A percentile compares a stretch with the other conserved stretches of the same genome.
These are phyloP conservation scores for Philotrypesis tridentata DNA, from an alignment of 1,140 invertebrate species.

Conservation along the genomic window DNA sequence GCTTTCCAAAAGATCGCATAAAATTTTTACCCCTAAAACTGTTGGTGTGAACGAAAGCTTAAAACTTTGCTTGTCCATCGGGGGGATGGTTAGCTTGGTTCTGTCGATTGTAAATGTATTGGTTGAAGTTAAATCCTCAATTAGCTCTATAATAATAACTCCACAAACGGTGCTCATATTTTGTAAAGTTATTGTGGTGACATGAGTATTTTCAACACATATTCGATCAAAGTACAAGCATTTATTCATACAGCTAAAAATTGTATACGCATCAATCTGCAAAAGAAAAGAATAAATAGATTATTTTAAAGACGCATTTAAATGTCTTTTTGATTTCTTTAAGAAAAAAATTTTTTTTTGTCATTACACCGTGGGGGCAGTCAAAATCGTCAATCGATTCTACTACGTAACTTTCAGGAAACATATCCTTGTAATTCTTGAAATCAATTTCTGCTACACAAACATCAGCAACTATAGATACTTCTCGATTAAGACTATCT, in stretches of 20 bases:
- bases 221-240: slow-evolving; percentile 18
- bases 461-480: slow-evolving; percentile 54
- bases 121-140: not conserved
- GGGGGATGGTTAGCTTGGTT: slow-evolving; percentile 49
- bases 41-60: slow-evolving; percentile 58
- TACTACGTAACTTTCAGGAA: slow-evolving; percentile 60
- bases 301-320: not conserved
- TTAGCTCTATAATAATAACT: slow-evolving; percentile 53
- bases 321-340: no score
- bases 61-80: slow-evolving; percentile 57
- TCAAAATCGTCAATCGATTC: slow-evolving; percentile 56
- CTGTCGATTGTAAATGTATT: slow-evolving; percentile 57
- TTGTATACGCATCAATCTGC: slow-evolving; percentile 4
- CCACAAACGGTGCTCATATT: not conserved
- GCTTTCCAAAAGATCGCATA: not conserved
- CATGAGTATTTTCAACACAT: not conserved
- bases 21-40: slow-evolving; percentile 54
- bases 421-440: slow-evolving; percentile 58
- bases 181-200: not conserved
- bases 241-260: not conserved
- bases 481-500: not conserved
- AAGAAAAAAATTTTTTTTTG: not conserved
- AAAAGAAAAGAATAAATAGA: not conserved
- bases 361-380: slow-evolving; percentile 55
- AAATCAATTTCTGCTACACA: slow-evolving; percentile 60